Conservation (phyloP, 2,113 vertebrate species). For the Eonycteris spelaea region DNA sequence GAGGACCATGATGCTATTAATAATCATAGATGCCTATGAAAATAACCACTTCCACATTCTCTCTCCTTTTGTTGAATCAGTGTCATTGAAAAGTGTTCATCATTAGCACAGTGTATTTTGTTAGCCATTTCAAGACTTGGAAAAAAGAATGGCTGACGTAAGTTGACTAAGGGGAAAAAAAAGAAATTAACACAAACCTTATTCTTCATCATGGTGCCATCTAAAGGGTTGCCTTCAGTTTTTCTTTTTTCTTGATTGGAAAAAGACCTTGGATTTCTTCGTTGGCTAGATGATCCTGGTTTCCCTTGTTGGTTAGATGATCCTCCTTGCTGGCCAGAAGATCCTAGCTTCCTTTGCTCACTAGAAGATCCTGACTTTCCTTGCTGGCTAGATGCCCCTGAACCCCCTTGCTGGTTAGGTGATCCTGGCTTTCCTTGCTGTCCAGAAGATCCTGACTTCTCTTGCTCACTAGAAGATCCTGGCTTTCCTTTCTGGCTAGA, state of each 20-base stretch:
- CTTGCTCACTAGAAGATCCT: neutral
- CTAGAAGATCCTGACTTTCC: neutral
- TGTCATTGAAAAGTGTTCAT: neutral
- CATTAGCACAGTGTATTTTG: neutral
- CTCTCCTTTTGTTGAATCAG: neutral
- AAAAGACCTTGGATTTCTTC: neutral
- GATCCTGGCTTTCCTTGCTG: neutral
- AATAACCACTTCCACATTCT: neutral
- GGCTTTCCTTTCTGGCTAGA: neutral
- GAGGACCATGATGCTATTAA: neutral
- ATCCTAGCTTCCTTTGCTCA: neutral
- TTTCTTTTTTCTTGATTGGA: conserved; percentile 2
- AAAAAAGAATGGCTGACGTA: neutral
- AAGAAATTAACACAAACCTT: conserved; percentile 46
- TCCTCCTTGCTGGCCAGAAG: neutral
- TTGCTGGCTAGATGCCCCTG: neutral
- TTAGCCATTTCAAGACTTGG: neutral
- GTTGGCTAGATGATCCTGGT: neutral
- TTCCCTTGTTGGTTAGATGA: neutral
- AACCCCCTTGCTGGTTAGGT: neutral
- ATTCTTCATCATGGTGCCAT: neutral
- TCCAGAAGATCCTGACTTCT: neutral
- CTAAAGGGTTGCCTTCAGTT: neutral
- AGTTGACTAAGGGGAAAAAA: neutral
- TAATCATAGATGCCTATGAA: neutral